phyloP scores from a whole-genome alignment of 2,888 invertebrate genomes.

The Bursaphelenchus okinawaensis region DNA sequence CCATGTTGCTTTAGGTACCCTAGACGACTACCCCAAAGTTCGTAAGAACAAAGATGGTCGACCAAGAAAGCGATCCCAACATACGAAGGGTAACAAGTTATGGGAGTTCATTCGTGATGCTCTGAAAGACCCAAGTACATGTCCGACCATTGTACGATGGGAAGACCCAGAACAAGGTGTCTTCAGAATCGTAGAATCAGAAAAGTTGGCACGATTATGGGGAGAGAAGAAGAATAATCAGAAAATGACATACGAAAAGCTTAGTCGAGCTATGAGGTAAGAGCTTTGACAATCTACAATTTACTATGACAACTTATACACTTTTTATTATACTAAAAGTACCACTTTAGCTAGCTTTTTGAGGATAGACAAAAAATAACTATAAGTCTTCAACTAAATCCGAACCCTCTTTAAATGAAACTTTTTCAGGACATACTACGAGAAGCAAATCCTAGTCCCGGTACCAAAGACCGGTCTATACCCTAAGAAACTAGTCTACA shows the following conservation, averaged over 20 bases:
- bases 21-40: constrained; percentile 25
- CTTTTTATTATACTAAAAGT: too few species aligned
- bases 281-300: background rate
- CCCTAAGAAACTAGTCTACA: constrained; percentile 49
- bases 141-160: constrained; percentile 79
- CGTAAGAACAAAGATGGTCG: constrained; percentile 54
- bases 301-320: background rate
- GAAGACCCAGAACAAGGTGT: constrained; percentile 77
- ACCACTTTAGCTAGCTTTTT: too few species aligned
- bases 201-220: constrained; percentile 80
- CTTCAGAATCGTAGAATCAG: constrained; percentile 80
- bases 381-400: too few species aligned
- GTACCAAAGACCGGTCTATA: constrained; percentile 60
- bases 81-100: constrained; percentile 62
- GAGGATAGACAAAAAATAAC: too few species aligned
- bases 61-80: constrained; percentile 56
- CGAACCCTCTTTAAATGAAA: background rate
- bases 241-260: constrained; percentile 85
- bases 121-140: constrained; percentile 70
- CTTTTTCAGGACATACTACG: constrained; percentile 59
- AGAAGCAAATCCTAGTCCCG: constrained; percentile 59
- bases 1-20: background rate
- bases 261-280: constrained; percentile 75
- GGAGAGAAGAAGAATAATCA: constrained; percentile 78
- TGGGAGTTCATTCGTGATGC: constrained; percentile 83